Percentiles rank a stretch among this genome's conserved stretches.
Evolutionary conservation across 2,797 vertebrate species (phyloP).

Genomic region (Hoplostethus mediterraneus): DNA sequence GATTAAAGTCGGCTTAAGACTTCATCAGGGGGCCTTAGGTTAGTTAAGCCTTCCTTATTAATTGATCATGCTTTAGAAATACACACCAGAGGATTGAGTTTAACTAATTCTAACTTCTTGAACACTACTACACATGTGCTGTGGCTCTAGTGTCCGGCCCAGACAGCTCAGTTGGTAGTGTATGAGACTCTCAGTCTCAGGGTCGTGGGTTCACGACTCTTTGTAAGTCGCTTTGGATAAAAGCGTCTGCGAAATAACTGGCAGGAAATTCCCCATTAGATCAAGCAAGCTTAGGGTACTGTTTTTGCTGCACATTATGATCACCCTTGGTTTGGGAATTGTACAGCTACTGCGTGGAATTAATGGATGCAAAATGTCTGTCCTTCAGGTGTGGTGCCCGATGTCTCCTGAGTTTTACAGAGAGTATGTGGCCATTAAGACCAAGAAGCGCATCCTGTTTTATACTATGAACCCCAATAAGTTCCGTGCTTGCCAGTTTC

Average conservation of each 20-base stretch:
- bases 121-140: no score
- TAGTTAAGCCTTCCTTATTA: no score
- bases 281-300: neutral
- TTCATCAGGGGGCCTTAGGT: no score
- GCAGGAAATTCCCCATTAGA: neutral
- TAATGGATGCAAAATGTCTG: neutral
- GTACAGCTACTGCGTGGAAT: neutral
- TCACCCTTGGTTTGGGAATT: neutral
- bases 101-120: no score
- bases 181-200: no score
- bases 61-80: no score
- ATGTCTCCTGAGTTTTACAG: slow-evolving; percentile 99
- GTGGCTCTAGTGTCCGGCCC: neutral
- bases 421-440: slow-evolving; percentile 97
- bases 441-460: slow-evolving; percentile 95
- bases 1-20: neutral
- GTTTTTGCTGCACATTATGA: neutral
- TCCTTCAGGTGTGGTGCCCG: slow-evolving; percentile 95
- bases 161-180: no score
- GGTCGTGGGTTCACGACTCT: no score
- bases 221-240: no score
- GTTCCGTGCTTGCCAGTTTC: slow-evolving; percentile 98
- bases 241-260: no score
- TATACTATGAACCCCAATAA: slow-evolving; percentile 99
- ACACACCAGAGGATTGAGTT: no score